Evolutionary conservation across 1,140 invertebrate species (phyloP), one percentile per base, ranked within the genome.

Genomic region (Meloidogyne exigua): DNA sequence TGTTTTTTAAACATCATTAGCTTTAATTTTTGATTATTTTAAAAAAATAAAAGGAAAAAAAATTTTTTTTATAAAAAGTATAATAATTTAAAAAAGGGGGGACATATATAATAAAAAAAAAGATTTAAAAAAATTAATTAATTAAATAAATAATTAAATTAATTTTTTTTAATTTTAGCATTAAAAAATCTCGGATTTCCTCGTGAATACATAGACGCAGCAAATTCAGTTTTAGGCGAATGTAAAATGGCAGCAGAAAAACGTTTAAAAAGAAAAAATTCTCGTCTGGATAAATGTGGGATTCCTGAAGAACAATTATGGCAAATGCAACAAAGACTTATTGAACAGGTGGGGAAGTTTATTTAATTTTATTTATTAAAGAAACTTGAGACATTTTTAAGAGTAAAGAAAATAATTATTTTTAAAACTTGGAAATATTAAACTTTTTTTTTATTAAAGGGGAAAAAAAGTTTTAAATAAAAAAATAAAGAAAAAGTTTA

Each of bases 281-380:
- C 87, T 21, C 77, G 85, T 25, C 78, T 88, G 23, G 87, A 88
- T 76, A 88, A 87, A 69, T 85, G 87, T 66, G 87, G 87, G 49
- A 88, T 88, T 63, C 85, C 86, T n/a, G 85, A 87, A 68, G 85
- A 87, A 28, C 62, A 87, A 66, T 75, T 87, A 0, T 87, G 84
- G 63, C 68, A 75, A 72, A 84, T 87, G 76, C 85, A 87, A 62
- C 84, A 87, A 68, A 66, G 83, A 68, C 72, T 86, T 12, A 87
- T 86, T 68, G 74, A 84, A 66, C 80, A 87, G 80, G 83, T 86
- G 62, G 68, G 78, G 9, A 44, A 32, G 25, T 7, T 25, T 32
- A 32, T 32, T 32, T 3, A 32, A 32, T 32, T n/a, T n/a, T n/a
- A 32, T 32, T 32, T 32, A 32, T 3, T 3, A 32, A 32, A 32